Percentiles rank a stretch among this genome's conserved stretches.
Conservation (phyloP, 2,888 invertebrate genomes). For the Lasioglossum malachurum region DNA sequence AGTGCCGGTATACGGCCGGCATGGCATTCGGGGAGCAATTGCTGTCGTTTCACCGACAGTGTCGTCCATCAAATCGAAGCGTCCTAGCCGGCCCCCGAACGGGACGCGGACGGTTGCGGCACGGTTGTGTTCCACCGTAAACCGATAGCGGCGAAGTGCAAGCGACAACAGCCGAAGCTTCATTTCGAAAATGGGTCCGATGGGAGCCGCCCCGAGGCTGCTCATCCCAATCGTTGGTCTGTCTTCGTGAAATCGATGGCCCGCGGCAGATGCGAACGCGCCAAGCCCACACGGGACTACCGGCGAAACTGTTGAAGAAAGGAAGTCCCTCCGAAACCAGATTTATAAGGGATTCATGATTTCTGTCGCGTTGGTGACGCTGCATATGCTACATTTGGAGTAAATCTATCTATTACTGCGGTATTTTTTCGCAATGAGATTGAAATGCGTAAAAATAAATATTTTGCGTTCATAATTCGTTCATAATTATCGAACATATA, state of each 20-base stretch:
- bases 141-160: slow-evolving; percentile 33
- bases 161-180: slow-evolving; percentile 15
- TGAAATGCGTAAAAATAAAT: too few species aligned
- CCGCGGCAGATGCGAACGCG: not conserved
- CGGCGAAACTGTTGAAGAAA: not conserved
- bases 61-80: slow-evolving; percentile 54
- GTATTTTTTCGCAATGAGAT: too few species aligned
- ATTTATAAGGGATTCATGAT: not conserved
- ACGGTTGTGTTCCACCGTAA: slow-evolving; percentile 39
- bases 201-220: slow-evolving; percentile 6
- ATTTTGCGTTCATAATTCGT: too few species aligned
- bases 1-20: slow-evolving; percentile 11
- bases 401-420: too few species aligned
- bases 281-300: not conserved
- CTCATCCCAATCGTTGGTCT: slow-evolving; percentile 3
- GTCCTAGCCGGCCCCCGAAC: slow-evolving; percentile 5
- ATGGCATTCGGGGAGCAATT: slow-evolving; percentile 32
- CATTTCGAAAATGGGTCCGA: slow-evolving; percentile 37
- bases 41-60: slow-evolving; percentile 44
- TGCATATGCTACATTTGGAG: not conserved
- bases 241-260: slow-evolving; percentile 23
- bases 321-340: not conserved
- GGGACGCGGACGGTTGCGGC: slow-evolving; percentile 41
- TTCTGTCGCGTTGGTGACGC: not conserved
- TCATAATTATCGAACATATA: too few species aligned